Evolutionary conservation across 2,113 vertebrate species (phyloP).

Genomic region (Crocuta crocuta): DNA sequence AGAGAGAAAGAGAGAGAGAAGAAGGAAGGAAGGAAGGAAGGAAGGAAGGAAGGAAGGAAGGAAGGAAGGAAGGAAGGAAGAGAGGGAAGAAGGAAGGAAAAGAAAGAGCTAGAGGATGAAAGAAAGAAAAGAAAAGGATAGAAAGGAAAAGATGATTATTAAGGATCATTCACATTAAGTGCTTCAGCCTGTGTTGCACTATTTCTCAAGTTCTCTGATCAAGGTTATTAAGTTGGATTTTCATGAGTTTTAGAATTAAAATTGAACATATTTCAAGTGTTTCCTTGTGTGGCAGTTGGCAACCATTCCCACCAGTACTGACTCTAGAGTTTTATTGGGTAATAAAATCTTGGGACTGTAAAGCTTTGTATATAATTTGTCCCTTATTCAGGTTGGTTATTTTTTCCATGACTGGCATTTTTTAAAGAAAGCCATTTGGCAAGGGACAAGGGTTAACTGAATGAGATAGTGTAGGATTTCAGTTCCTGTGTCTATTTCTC

Average conservation of each 20-base stretch:
- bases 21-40: background rate
- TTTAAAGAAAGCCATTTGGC: slow-evolving; percentile 18
- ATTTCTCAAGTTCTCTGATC: slow-evolving; percentile 17
- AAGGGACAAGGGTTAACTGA: background rate
- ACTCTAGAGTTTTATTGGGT: slow-evolving; percentile 50
- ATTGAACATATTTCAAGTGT: slow-evolving; percentile 63
- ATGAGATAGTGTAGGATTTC: background rate
- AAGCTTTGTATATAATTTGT: slow-evolving; percentile 38
- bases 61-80: background rate
- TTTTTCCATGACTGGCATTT: background rate
- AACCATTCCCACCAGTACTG: background rate
- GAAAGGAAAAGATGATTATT: background rate
- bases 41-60: background rate
- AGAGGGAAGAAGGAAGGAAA: background rate
- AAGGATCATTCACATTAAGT: background rate
- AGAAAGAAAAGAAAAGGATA: too few species aligned
- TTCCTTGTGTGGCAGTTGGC: slow-evolving; percentile 45
- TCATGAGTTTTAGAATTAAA: slow-evolving; percentile 62
- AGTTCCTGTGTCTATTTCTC: background rate
- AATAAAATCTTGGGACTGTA: slow-evolving; percentile 51
- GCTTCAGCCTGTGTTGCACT: background rate
- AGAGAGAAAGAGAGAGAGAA: background rate
- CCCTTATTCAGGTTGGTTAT: slow-evolving; percentile 4
- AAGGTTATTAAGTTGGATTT: slow-evolving; percentile 62
- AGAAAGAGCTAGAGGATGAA: too few species aligned